Evolutionary conservation across 2,113 vertebrate genomes (phyloP), one percentile per base, ranked within the genome.

Genomic region (Urocolius indicus): DNA sequence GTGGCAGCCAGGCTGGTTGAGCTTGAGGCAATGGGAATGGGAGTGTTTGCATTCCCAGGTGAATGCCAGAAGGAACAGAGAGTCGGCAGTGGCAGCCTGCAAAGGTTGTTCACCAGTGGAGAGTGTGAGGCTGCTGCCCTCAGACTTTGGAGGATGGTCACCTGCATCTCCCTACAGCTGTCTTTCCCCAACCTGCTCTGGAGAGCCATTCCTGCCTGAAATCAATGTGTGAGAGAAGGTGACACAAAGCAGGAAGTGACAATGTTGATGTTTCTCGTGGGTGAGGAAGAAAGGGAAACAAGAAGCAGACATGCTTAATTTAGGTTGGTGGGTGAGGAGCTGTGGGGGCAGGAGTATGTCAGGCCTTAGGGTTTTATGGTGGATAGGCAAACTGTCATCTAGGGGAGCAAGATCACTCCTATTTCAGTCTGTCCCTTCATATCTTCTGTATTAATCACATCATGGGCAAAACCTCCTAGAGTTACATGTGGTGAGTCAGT

Each of bases 151-250:
- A 15, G 48, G 29, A 62, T 8, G 5, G 20, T 18, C 4, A 2
- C 41, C 20, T 4, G 1, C 0, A 0, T 49, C 13, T 22, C 13
- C 22, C 1, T 6, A 2, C 9, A 58, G 16, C 26, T 3, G 2
- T 38, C 34, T 32, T 54, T 27, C 15, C 14, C 34, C 7, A 2
- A 9, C 12, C 29, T 9, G 32, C 26, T 84, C 36, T 3, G 1
- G 13, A 55, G 38, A 87, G 29, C 46, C 41, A 14, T 87, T 90
- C 30, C 51, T 49, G 5, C 16, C 17, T n/a, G 52, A 67, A 85
- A 51, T 18, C 27, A 62, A 16, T 21, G 5, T 13, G 12, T 19
- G 52, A 43, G 30, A 74, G 58, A 24, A 57, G 26, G 15, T 62
- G 30, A 16, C 4, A 26, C 1, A 1, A 54, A 46, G 30, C 27